Evolutionary conservation across 2,888 invertebrate genomes (phyloP).

Genomic region (Empis stercorea): DNA sequence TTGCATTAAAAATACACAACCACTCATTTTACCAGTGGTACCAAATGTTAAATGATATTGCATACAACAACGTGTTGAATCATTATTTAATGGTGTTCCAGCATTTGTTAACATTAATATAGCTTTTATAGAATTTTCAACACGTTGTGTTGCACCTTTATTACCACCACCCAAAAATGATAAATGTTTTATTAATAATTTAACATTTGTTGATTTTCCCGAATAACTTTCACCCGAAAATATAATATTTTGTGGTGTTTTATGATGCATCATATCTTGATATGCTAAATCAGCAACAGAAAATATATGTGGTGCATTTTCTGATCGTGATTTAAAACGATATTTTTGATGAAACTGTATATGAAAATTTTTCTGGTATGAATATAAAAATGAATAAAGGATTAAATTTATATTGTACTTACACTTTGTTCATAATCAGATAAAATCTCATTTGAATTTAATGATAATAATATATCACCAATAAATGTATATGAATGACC

Average conservation of each 20-base stretch:
- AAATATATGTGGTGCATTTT: conserved; percentile 83
- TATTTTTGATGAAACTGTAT: conserved; percentile 68
- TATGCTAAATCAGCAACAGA: conserved; percentile 80
- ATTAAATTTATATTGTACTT: neutral
- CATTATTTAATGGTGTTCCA: conserved; percentile 68
- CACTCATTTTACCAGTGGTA: conserved; percentile 75
- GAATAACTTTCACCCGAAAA: conserved; percentile 84
- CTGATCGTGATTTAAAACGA: conserved; percentile 71
- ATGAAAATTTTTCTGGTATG: conserved; percentile 13
- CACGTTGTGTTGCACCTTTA: conserved; percentile 30
- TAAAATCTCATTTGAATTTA: conserved; percentile 66
- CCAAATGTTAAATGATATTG: conserved; percentile 72
- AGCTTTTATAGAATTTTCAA: conserved; percentile 28
- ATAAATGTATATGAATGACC: conserved; percentile 64
- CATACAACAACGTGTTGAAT: conserved; percentile 73
- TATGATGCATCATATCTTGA: conserved; percentile 82
- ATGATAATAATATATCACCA: conserved; percentile 63
- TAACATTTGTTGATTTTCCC: conserved; percentile 78
- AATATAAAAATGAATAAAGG: neutral
- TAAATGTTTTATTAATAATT: conserved; percentile 67
- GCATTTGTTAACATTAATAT: conserved; percentile 56
- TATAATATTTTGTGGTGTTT: conserved; percentile 72
- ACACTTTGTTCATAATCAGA: conserved; percentile 41
- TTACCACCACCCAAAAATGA: conserved; percentile 66
- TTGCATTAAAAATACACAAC: conserved; percentile 74